These are phyloP conservation scores for Hyppa rectilinea DNA, from an alignment of 2,888 invertebrate species.

Conservation along the genomic window DNA sequence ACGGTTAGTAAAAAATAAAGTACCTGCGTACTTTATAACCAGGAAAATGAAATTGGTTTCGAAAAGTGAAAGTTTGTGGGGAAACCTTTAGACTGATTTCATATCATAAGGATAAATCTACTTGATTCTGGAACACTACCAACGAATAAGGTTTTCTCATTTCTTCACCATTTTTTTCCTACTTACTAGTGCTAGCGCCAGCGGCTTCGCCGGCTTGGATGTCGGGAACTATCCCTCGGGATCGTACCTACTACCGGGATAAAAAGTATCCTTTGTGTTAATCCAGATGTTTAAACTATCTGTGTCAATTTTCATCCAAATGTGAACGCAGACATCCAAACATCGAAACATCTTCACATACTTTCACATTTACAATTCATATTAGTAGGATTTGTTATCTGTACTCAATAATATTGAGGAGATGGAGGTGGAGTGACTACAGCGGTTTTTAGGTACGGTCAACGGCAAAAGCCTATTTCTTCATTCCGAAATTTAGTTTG, in stretches of 20 bases:
- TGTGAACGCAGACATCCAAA: too few species aligned
- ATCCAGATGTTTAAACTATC: too few species aligned
- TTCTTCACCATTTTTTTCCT: background rate
- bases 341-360: too few species aligned
- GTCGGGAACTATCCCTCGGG: too few species aligned
- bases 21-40: slow-evolving; percentile 6
- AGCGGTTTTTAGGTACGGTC: background rate
- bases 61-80: slow-evolving; percentile 17
- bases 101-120: slow-evolving; percentile 1
- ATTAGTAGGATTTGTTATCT: background rate
- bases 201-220: too few species aligned
- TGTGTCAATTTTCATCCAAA: too few species aligned
- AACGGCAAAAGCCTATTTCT: background rate
- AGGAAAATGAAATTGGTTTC: slow-evolving; percentile 16
- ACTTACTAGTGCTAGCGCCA: too few species aligned
- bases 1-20: background rate
- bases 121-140: background rate
- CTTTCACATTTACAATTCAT: too few species aligned
- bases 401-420: background rate
- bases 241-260: too few species aligned
- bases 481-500: background rate
- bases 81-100: background rate
- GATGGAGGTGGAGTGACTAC: background rate
- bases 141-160: background rate
- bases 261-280: too few species aligned